A percentile compares a stretch with the other conserved stretches of the same genome.
Evolutionary conservation across 1,140 invertebrate genomes (phyloP).

Genomic region (Hirudo medicinalis): DNA sequence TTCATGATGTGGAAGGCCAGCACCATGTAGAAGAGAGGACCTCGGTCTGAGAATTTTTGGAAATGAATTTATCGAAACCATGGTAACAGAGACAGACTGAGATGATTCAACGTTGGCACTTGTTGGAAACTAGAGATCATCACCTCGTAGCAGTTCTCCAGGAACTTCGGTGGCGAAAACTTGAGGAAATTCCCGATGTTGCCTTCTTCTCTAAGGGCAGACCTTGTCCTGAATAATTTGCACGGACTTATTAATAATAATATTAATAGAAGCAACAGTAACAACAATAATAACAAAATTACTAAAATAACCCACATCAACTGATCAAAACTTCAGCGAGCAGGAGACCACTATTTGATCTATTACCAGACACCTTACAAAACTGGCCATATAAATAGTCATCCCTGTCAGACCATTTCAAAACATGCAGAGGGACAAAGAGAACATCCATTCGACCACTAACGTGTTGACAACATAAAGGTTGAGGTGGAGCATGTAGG

Average conservation of each 20-base stretch:
- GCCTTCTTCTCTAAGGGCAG: constrained; percentile 58
- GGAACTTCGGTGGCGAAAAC: constrained; percentile 43
- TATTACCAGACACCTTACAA: not conserved
- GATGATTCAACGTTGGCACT: not conserved
- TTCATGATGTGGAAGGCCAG: constrained; percentile 65
- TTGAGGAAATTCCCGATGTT: constrained; percentile 56
- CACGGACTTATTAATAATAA: no score
- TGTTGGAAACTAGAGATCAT: not conserved
- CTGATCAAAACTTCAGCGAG: not conserved
- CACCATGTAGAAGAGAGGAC: constrained; percentile 69
- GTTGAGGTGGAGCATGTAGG: constrained; percentile 84
- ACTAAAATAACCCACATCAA: not conserved
- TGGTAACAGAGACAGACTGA: not conserved
- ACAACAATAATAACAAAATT: no score
- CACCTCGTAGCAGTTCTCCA: constrained; percentile 68
- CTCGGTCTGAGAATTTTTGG: constrained; percentile 48
- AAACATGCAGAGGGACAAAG: not conserved
- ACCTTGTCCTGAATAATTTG: constrained; percentile 52
- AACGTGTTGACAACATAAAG: constrained; percentile 86
- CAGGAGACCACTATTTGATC: not conserved
- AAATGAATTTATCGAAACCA: not conserved
- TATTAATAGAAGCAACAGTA: constrained; percentile 27
- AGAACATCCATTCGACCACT: constrained; percentile 38
- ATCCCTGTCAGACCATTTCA: not conserved
- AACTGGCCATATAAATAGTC: not conserved